Percentiles rank a stretch among this genome's conserved stretches.
phyloP scores from a whole-genome alignment of 1,140 invertebrate genomes.

The Cheumatopsyche charites region DNA sequence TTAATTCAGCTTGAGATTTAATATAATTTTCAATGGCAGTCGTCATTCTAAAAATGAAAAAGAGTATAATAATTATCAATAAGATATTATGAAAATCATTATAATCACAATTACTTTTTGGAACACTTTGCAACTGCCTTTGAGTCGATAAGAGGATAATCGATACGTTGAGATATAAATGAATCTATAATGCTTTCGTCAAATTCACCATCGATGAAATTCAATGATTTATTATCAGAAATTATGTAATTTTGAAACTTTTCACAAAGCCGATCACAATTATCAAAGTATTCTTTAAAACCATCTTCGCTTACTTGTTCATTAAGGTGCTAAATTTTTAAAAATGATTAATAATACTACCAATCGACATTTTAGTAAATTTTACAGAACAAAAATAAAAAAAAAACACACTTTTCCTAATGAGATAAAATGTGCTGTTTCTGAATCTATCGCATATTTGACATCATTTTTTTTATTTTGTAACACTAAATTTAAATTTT shows the following conservation, averaged over 20 bases:
- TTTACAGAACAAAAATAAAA: neutral
- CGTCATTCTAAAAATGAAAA: constrained; percentile 16
- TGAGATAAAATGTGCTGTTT: neutral
- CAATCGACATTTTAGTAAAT: neutral
- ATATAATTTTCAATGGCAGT: constrained; percentile 12
- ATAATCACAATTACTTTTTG: constrained; percentile 13
- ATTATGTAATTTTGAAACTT: neutral
- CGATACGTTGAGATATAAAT: neutral
- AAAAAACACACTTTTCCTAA: neutral
- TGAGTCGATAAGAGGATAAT: neutral
- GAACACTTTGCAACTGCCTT: neutral
- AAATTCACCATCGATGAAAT: neutral
- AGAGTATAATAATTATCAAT: neutral
- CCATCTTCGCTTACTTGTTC: constrained; percentile 6
- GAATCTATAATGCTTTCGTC: neutral
- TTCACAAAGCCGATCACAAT: neutral
- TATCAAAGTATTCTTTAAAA: constrained; percentile 22
- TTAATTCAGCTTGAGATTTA: constrained; percentile 11
- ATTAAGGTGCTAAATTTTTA: neutral
- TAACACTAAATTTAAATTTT: neutral
- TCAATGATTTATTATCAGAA: neutral
- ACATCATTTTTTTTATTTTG: neutral
- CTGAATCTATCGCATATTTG: neutral
- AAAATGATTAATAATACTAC: neutral
- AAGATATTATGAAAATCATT: neutral